These are phyloP conservation scores for Neogobius melanostomus DNA, from an alignment of 2,113 vertebrate species.

Conservation along the genomic window DNA sequence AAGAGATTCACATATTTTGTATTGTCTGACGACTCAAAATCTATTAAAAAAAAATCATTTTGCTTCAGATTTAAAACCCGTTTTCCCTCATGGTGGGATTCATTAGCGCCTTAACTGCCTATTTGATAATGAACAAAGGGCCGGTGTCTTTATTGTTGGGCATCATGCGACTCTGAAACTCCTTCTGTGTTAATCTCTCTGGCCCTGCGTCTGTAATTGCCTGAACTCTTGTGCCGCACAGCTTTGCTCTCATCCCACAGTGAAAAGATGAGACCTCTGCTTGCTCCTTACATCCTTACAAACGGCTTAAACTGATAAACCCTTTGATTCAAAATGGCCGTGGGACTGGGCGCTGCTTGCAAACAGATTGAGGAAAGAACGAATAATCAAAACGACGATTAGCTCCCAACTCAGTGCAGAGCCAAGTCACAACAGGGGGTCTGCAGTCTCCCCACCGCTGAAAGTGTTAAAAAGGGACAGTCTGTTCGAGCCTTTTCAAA, in stretches of 20 bases:
- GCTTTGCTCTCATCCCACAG: constrained; percentile 44
- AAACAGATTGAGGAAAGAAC: constrained; percentile 67
- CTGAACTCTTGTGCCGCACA: constrained; percentile 68
- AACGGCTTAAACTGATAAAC: constrained; percentile 78
- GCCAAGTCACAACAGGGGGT: constrained; percentile 69
- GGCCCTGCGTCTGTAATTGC: constrained; percentile 71
- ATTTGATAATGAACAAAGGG: constrained; percentile 16
- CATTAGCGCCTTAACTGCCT: constrained; percentile 18
- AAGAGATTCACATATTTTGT: too few species aligned
- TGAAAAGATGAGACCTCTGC: constrained; percentile 71
- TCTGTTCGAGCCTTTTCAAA: constrained; percentile 34
- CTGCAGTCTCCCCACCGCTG: constrained; percentile 19
- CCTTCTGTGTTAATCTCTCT: constrained; percentile 67
- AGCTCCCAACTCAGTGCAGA: constrained; percentile 60
- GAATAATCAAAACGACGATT: constrained; percentile 76
- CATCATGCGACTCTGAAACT: constrained; percentile 26
- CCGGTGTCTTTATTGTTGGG: neutral
- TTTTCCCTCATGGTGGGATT: constrained; percentile 13
- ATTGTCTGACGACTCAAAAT: neutral
- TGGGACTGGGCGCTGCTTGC: constrained; percentile 50
- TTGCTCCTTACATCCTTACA: constrained; percentile 72
- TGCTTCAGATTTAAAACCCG: neutral
- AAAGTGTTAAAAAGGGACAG: constrained; percentile 29
- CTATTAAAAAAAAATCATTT: constrained; percentile 7
- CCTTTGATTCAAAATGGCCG: constrained; percentile 69